Base-by-base conservation (phyloP, 2,797 vertebrate species). In the Sebastes trivittatus region DNA sequence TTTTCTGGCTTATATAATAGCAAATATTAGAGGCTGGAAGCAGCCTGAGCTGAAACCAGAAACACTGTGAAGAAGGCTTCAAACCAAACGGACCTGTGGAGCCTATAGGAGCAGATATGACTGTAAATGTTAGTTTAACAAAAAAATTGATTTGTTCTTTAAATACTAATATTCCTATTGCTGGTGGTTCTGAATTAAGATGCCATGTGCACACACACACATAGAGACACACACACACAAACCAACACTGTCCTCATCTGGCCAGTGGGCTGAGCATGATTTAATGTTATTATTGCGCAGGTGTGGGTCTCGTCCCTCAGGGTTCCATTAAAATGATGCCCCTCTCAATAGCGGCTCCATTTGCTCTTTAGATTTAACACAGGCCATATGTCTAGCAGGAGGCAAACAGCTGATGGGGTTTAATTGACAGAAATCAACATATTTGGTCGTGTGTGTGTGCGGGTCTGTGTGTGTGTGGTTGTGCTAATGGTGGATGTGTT, bases 401-500 rank as follows among this genome's bases (percentile, higher is more conserved):
- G 93, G 94, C 94, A 94, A 96, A 95, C 96, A 96, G 95, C 95
- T 96, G 96, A 96, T 90, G 83, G 92, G 89, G 89, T 95, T 95
- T 96, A 96, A 96, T 96, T 96, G 95, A 96, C 90, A 94, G 87
- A 95, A 95, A 96, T 96, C 95, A 96, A 96, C 95, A 96, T 96
- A 95, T 96, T 95, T 93, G 90, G 88, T 83, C 72, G 81, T 86
- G 76, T 66, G 81, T 71, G 63, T 68, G 75, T 81, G 66, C 56
- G 87, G 78, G 78, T 80, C 64, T 72, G 56, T 76, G 78, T 81
- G 68, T 75, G 14, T 68, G 72, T 80, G 56, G 83, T 78, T 86
- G 84, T 81, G 82, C 80, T 85, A 84, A 82, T 83, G 63, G 64
- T 75, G 77, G 83, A 86, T 90, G 73, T 86, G 86, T 83, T 83